Evolutionary conservation across 2,888 invertebrate genomes (phyloP).

Genomic region (Polydrusus pterygomalis): DNA sequence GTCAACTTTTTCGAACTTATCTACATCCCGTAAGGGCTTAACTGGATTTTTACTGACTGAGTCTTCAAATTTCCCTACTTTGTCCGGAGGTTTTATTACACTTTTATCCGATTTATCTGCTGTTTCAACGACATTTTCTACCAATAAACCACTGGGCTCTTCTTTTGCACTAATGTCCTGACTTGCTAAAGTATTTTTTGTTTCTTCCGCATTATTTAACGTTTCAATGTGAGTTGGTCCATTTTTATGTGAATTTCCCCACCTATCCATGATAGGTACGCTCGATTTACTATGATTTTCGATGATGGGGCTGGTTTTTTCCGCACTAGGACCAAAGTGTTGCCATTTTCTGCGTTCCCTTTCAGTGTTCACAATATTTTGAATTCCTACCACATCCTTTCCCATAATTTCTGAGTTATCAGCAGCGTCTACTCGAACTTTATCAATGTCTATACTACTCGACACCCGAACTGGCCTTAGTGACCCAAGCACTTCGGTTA

Average conservation of each 20-base stretch:
- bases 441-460: neutral
- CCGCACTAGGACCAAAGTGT: neutral
- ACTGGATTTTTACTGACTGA: neutral
- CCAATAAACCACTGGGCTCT: neutral
- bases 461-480: neutral
- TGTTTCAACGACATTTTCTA: neutral
- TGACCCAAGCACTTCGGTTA: slow-evolving; percentile 25
- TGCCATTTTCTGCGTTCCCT: slow-evolving; percentile 12
- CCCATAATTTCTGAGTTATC: neutral
- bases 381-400: neutral
- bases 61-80: neutral
- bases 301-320: neutral
- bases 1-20: slow-evolving; percentile 23
- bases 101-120: neutral
- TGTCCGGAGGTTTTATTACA: neutral
- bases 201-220: slow-evolving; percentile 3
- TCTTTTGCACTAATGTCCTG: neutral
- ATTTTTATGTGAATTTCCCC: slow-evolving; percentile 8
- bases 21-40: slow-evolving; percentile 1
- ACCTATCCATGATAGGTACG: neutral
- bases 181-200: neutral
- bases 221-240: neutral
- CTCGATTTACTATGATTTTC: slow-evolving; percentile 24
- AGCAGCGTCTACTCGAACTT: neutral
- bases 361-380: neutral